Conservation (phyloP, 2,888 invertebrate genomes). For the Desoria tigrina region DNA sequence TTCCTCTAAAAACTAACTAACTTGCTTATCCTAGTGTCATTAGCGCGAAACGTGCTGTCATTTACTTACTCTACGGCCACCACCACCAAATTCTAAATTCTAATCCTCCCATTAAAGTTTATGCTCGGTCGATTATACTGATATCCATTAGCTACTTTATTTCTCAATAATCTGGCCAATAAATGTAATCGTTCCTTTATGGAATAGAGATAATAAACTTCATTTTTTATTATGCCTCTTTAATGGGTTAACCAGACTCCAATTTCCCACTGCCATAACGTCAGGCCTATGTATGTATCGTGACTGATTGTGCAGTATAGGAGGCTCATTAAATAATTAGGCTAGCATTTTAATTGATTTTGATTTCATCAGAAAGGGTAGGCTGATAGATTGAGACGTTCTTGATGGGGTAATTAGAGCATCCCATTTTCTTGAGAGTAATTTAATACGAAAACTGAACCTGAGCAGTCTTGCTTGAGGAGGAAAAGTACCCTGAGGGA, state of each 20-base stretch:
- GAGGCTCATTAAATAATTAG: too few relatives aligned
- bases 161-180: too few relatives aligned
- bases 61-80: slow-evolving; percentile 16
- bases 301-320: too few relatives aligned
- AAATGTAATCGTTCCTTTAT: too few relatives aligned
- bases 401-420: slow-evolving; percentile 9
- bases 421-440: neutral
- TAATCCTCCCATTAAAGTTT: slow-evolving; percentile 1
- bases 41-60: slow-evolving; percentile 32
- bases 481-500: neutral
- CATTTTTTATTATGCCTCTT: too few relatives aligned
- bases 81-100: neutral
- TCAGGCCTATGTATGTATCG: too few relatives aligned
- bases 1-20: neutral
- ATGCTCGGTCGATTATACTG: neutral
- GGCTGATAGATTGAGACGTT: neutral
- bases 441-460: too few relatives aligned
- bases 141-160: too few relatives aligned
- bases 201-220: too few relatives aligned
- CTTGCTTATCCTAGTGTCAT: slow-evolving; percentile 8
- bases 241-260: too few relatives aligned
- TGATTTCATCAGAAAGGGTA: neutral
- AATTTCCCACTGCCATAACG: too few relatives aligned
- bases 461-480: neutral
- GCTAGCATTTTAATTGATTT: slow-evolving; percentile 4